Evolutionary conservation across 2,888 invertebrate species (phyloP), one percentile per base, ranked within the genome.

Genomic region (Sinotaia quadrata): DNA sequence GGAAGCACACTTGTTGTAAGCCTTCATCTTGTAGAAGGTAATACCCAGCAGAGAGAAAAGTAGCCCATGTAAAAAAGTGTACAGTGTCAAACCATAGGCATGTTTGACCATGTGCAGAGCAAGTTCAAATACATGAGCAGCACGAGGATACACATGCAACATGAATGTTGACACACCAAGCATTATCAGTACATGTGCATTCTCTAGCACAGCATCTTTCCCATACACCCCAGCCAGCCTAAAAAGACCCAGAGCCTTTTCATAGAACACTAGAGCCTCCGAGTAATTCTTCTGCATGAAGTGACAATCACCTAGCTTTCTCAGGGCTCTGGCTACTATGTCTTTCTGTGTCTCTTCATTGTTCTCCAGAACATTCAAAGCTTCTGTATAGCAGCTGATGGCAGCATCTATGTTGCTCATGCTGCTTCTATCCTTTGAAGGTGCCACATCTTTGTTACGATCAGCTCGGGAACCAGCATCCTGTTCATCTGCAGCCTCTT

Each of bases 131-230:
- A 87, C 84, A 21, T 84, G 81, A 10, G 81, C 85, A n/a, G 87
- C 84, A 68, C 85, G 78, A 15, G 85, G 83, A 69, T 85, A 86
- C 66, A 85, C 84, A 57, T 85, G 83, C 15, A 86, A 71, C 81
- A 87, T 83, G 73, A 86, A 87, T 44, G 84, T 85, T 31, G 85
- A 79, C 15, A 84, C 85, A 5, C 85, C 87, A 4, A 87, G 75
- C 87, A 87, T 87, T 59, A 82, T 83, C 60, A 87, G 74, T 10
- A 86, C 83, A 77, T 87, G 87, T 10, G 86, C 85, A 75, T 87
- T 85, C 65, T 84, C 81, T 67, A 80, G 74, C 34, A 87, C 67
- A 10, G 82, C 78, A 27, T 81, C 80, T 61, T 81, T 77, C 7
- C 85, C 85, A 52, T 80, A 78, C 15, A 78, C 77, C 24, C 76